Evolutionary conservation across 1,140 invertebrate species (phyloP), one percentile per base, ranked within the genome.

Genomic region (Drosophila repleta): DNA sequence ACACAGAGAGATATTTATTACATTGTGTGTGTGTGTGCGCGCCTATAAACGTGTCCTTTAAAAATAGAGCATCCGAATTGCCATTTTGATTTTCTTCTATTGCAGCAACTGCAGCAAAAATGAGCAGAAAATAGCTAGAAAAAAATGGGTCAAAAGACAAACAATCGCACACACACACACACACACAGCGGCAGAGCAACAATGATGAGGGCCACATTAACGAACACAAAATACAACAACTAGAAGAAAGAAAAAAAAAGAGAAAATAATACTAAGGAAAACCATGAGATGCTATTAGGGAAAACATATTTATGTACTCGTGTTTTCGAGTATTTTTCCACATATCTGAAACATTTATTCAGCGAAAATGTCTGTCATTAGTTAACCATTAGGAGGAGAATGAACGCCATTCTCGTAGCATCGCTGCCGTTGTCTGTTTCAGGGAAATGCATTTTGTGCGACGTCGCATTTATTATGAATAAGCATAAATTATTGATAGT

Each of bases 81-180:
- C 32, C 35, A 56, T 29, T 46, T 60, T 46, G 29, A 20, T 39
- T 60, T 41, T 60, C 20, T 21, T n/a, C 21, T 20, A 52, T 45
- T 32, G 58, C 58, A 46, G 24, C 43, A 37, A 41, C 56, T 70
- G 67, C 63, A 29, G 8, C 8, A 29, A 67, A 67, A 67, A 67
- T 61, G 32, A 35, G 7, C 1, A 35, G 7, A 11, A 35, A 35
- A 35, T 1, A 35, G 32, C 10, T 3, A 8, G 51, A 76, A 8
- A 56, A 76, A 76, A 76, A 76, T 76, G 63, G 74, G 74, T 76
- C 74, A 76, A 75, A 73, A 58, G 74, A 51, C 69, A 60, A 13
- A 52, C 35, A 51, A 15, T 29, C 26, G 24, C 11, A 37, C 26
- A 49, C 6, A 65, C 18, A 29, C 11, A n/a, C n/a, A n/a, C n/a